Evolutionary conservation across 2,888 invertebrate genomes (phyloP).

Genomic region (Platycheirus albimanus): DNA sequence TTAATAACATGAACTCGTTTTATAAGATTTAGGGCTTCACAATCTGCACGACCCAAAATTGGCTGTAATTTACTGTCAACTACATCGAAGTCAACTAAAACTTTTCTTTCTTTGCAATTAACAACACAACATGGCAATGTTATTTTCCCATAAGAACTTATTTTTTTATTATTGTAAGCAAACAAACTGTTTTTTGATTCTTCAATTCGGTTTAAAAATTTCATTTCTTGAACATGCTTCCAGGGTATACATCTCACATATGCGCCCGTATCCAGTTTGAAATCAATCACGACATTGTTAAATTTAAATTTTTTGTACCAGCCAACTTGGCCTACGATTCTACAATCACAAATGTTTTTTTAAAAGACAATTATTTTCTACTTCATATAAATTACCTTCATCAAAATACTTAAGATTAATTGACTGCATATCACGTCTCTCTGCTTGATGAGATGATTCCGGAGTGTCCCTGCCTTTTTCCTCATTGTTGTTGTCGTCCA

Average conservation of each 20-base stretch:
- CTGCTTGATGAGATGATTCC: constrained; percentile 16
- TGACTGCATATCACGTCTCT: not conserved
- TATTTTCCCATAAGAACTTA: constrained; percentile 42
- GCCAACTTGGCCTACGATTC: not conserved
- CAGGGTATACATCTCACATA: constrained; percentile 51
- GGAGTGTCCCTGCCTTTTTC: too few species aligned
- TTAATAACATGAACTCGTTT: constrained; percentile 25
- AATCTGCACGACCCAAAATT: constrained; percentile 47
- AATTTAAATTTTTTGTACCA: constrained; percentile 41
- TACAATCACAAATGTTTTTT: too few species aligned
- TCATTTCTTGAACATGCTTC: constrained; percentile 51
- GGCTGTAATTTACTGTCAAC: constrained; percentile 42
- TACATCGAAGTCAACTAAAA: constrained; percentile 32
- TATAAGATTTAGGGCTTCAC: constrained; percentile 32
- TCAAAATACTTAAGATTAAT: too few species aligned
- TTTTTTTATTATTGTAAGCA: constrained; percentile 50
- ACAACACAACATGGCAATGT: constrained; percentile 44
- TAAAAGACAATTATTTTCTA: too few species aligned
- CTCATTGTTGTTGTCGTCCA: not conserved
- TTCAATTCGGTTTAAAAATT: constrained; percentile 23
- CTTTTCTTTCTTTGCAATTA: constrained; percentile 26
- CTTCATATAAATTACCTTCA: too few species aligned
- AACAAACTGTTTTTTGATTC: constrained; percentile 34
- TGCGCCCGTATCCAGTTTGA: constrained; percentile 63
- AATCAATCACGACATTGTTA: constrained; percentile 19